Evolutionary conservation across 2,888 invertebrate species (phyloP).

Genomic region (Orthosia incerta): DNA sequence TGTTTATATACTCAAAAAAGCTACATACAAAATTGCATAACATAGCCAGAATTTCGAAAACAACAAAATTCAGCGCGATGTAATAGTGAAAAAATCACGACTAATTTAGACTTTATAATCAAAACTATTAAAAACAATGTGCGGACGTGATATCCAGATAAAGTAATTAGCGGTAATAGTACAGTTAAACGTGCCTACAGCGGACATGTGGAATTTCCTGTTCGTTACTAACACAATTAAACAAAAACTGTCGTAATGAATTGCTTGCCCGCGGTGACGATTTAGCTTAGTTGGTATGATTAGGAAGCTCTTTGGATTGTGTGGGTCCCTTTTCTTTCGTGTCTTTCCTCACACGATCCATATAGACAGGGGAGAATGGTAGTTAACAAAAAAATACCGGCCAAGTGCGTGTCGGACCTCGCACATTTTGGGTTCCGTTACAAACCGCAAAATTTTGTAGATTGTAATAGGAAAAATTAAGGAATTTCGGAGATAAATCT

Average conservation of each 20-base stretch:
- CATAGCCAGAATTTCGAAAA: neutral
- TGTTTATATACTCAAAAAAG: neutral
- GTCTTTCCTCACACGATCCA: too few relatives aligned
- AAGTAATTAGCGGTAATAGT: slow-evolving; percentile 49
- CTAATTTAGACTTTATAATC: slow-evolving; percentile 14
- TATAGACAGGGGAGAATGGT: too few relatives aligned
- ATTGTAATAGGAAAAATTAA: too few relatives aligned
- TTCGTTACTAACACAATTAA: slow-evolving; percentile 52
- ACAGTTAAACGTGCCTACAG: slow-evolving; percentile 45
- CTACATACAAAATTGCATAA: neutral
- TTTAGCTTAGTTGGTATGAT: neutral
- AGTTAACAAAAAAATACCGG: too few relatives aligned
- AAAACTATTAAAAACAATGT: slow-evolving; percentile 46
- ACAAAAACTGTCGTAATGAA: slow-evolving; percentile 40
- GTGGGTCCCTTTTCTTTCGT: neutral
- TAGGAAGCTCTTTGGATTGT: neutral
- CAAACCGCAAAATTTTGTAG: too few relatives aligned
- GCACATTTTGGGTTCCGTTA: too few relatives aligned
- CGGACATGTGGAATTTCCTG: slow-evolving; percentile 63
- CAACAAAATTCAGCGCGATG: slow-evolving; percentile 4
- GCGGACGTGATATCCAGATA: slow-evolving; percentile 65
- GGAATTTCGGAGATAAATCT: too few relatives aligned
- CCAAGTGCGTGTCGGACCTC: too few relatives aligned
- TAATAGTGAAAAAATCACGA: neutral
- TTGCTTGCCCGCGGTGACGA: slow-evolving; percentile 12